Evolutionary conservation across 2,113 vertebrate species (phyloP).

Genomic region (Ciconia maguari): DNA sequence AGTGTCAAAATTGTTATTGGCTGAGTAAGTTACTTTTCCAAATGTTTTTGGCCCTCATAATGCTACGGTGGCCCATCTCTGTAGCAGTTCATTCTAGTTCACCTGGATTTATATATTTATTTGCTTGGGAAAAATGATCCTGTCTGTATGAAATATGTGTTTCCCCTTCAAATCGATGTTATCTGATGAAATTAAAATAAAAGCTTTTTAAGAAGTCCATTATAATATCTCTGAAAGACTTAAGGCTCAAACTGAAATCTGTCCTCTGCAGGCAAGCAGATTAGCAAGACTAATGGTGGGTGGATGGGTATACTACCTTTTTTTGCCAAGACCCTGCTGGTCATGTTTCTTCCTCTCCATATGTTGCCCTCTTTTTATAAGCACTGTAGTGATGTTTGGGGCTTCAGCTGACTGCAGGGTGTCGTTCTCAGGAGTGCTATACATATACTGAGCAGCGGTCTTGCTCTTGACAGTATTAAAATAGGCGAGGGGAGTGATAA

Average conservation of each 20-base stretch:
- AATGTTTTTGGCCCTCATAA: constrained; percentile 4
- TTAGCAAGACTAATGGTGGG: not conserved
- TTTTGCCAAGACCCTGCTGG: constrained; percentile 25
- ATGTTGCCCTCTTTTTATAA: constrained; percentile 5
- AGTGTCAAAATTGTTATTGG: constrained; percentile 18
- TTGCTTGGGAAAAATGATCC: not conserved
- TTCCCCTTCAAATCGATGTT: constrained; percentile 2
- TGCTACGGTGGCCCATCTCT: not conserved
- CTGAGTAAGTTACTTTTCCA: not conserved
- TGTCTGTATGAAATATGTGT: constrained; percentile 17
- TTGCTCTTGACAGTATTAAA: not conserved
- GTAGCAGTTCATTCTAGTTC: not conserved
- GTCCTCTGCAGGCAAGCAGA: not conserved
- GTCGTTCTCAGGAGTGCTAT: not conserved
- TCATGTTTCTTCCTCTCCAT: constrained; percentile 22
- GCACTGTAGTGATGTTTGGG: not conserved
- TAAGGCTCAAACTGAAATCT: not conserved
- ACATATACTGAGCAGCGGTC: not conserved
- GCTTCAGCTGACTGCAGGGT: not conserved
- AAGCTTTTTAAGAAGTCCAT: constrained; percentile 26
- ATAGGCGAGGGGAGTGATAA: not conserved
- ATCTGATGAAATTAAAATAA: constrained; percentile 39
- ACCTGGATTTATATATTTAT: constrained; percentile 33
- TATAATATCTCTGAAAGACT: constrained; percentile 1
- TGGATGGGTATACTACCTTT: not conserved